A percentile compares a stretch with the other conserved stretches of the same genome.
phyloP scores from a whole-genome alignment of 2,113 vertebrate species.

The Phoenicopterus ruber region DNA sequence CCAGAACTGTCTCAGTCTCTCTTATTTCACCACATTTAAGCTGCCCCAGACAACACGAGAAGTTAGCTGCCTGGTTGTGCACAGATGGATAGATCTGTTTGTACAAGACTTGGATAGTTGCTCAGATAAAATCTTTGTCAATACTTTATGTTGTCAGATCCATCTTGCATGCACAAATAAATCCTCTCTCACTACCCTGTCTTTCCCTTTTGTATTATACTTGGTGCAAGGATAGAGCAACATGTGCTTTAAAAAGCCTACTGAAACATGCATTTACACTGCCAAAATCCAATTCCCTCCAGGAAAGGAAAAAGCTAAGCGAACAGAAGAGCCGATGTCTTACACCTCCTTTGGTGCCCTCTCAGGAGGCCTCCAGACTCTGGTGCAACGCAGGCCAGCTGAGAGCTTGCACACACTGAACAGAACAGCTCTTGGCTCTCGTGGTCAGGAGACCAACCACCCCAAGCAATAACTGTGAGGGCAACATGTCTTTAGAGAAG shows the following conservation, averaged over 20 bases:
- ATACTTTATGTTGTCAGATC: background rate
- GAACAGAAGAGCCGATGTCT: background rate
- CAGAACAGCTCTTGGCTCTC: background rate
- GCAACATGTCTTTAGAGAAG: background rate
- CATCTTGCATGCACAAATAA: background rate
- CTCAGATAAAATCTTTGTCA: background rate
- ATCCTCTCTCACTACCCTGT: background rate
- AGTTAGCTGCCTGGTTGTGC: background rate
- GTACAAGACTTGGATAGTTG: background rate
- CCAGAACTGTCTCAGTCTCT: background rate
- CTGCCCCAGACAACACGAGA: background rate
- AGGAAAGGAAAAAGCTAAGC: background rate
- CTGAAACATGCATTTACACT: background rate
- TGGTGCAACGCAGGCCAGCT: background rate
- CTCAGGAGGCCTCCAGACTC: background rate
- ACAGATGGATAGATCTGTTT: background rate
- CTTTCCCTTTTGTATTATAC: background rate
- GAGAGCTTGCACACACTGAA: background rate
- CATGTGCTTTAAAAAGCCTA: background rate
- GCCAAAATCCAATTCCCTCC: background rate
- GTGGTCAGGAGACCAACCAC: rapidly evolving
- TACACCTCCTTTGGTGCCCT: background rate
- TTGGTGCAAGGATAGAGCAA: background rate
- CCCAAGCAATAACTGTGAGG: background rate
- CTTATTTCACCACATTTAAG: background rate